phyloP scores from a whole-genome alignment of 2,888 invertebrate species.

The Drosophila seclusa region DNA sequence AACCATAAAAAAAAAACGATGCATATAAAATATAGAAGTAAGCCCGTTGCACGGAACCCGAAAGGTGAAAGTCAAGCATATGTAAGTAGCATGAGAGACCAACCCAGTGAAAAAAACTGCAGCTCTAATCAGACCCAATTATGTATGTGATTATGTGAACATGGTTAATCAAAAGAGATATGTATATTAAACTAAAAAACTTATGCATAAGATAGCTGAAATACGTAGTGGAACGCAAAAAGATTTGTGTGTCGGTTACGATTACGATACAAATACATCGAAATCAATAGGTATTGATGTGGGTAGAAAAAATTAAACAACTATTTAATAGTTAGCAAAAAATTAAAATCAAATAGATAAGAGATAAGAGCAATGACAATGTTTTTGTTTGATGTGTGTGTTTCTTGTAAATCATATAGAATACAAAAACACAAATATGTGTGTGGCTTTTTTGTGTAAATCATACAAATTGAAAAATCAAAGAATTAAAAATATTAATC shows the following conservation, averaged over 20 bases:
- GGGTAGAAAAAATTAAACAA: conserved; percentile 14
- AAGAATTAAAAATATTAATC: conserved; percentile 62
- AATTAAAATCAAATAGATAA: conserved; percentile 37
- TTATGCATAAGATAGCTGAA: conserved; percentile 45
- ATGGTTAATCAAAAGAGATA: conserved; percentile 44
- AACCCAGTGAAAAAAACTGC: conserved; percentile 37
- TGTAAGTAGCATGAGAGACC: conserved; percentile 46
- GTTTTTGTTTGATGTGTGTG: conserved; percentile 33
- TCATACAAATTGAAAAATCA: conserved; percentile 41
- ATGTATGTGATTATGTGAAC: conserved; percentile 13
- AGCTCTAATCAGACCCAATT: conserved; percentile 31
- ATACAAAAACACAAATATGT: conserved; percentile 16
- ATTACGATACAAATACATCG: conserved; percentile 37
- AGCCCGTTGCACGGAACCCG: conserved; percentile 38
- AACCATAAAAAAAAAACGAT: conserved; percentile 28
- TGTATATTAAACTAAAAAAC: conserved; percentile 24
- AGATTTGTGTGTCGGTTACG: conserved; percentile 35
- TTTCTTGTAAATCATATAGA: conserved; percentile 43
- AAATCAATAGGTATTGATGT: conserved; percentile 14
- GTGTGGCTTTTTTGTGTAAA: conserved; percentile 27
- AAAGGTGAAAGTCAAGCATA: conserved; percentile 50
- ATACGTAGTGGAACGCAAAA: conserved; percentile 38
- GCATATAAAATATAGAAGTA: conserved; percentile 19
- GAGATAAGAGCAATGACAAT: conserved; percentile 46
- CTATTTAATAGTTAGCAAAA: conserved; percentile 35